These are phyloP conservation scores for Drosophila parvula DNA, from an alignment of 1,140 invertebrate species.

Conservation along the genomic window DNA sequence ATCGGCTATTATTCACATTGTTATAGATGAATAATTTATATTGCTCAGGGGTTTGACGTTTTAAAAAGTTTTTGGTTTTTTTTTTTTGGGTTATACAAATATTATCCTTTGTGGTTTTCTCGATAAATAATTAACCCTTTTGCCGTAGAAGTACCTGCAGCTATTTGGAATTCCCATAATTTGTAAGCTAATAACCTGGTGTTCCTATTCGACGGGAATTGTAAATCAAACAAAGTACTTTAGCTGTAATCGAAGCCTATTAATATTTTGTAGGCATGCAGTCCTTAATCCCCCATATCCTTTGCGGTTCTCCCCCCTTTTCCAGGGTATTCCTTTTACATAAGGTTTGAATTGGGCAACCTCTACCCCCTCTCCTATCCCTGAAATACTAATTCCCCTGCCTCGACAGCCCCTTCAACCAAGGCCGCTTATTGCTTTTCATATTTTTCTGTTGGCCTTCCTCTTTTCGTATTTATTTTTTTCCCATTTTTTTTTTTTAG, in stretches of 20 bases:
- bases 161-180: not conserved
- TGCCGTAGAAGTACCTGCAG: not conserved
- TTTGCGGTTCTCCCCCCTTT: not conserved
- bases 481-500: slow-evolving; percentile 66
- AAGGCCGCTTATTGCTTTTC: slow-evolving; percentile 71
- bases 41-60: not conserved
- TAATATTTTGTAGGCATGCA: slow-evolving; percentile 4
- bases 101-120: slow-evolving; percentile 1
- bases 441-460: slow-evolving; percentile 59
- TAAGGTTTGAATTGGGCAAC: slow-evolving; percentile 19
- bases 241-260: slow-evolving; percentile 10
- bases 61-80: no score
- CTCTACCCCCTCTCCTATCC: no score
- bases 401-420: not conserved
- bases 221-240: slow-evolving; percentile 10
- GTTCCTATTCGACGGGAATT: slow-evolving; percentile 10
- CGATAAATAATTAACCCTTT: slow-evolving; percentile 11
- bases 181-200: slow-evolving; percentile 2
- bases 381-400: slow-evolving; percentile 29
- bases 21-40: slow-evolving; percentile 19
- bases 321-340: slow-evolving; percentile 27
- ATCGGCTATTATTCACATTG: slow-evolving; percentile 3
- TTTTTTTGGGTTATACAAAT: not conserved
- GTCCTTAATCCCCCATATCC: slow-evolving; percentile 2
- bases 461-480: slow-evolving; percentile 60